phyloP scores from a whole-genome alignment of 1,140 invertebrate species.

The Linepithema humile region DNA sequence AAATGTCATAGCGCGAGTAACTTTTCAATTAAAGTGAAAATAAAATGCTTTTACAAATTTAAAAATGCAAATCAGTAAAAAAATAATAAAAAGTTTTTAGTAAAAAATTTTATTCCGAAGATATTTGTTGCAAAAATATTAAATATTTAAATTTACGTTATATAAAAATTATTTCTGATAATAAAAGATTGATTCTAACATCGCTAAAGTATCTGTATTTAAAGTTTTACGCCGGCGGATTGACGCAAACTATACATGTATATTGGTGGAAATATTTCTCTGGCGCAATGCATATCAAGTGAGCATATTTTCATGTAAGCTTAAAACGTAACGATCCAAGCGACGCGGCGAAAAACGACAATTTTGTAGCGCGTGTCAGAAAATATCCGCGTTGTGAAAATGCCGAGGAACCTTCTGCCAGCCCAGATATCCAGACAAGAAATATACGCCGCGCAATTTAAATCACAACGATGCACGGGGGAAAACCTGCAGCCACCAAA shows the following conservation, averaged over 20 bases:
- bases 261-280: conserved; percentile 32
- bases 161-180: background rate
- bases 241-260: background rate
- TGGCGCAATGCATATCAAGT: conserved; percentile 18
- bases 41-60: background rate
- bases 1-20: background rate
- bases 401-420: conserved; percentile 13
- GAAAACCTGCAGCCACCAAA: conserved; percentile 47
- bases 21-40: background rate
- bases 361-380: conserved; percentile 31
- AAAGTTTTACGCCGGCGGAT: background rate
- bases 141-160: background rate
- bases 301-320: conserved; percentile 33
- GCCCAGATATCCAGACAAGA: conserved; percentile 41
- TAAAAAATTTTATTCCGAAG: background rate
- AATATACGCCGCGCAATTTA: conserved; percentile 51
- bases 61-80: background rate
- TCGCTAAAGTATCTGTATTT: background rate
- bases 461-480: conserved; percentile 52
- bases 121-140: background rate
- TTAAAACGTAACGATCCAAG: conserved; percentile 47
- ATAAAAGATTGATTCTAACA: background rate
- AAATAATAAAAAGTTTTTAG: background rate
- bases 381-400: conserved; percentile 42
- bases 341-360: conserved; percentile 32